These are phyloP conservation scores for Coleophora deauratella DNA, from an alignment of 2,888 invertebrate genomes.

Conservation along the genomic window DNA sequence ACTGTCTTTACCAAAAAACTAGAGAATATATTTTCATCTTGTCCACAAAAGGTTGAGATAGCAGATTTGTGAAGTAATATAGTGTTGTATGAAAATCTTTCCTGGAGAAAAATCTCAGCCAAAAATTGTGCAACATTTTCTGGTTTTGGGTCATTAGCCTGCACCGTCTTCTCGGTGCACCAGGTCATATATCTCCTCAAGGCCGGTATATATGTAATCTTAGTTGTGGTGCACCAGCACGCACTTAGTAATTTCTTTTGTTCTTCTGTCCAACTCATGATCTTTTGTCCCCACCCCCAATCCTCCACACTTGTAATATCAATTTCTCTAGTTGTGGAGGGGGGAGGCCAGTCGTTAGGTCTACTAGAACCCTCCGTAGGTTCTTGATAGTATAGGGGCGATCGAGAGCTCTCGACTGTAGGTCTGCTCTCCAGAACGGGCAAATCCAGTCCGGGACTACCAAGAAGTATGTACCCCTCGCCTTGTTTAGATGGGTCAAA, in stretches of 20 bases:
- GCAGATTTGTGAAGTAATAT: too few species aligned
- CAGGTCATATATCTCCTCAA: too few species aligned
- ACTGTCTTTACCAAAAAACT: too few species aligned
- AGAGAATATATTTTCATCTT: too few species aligned
- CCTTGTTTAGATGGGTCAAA: conserved; percentile 17
- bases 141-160: too few species aligned
- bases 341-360: conserved; percentile 7
- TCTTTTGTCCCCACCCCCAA: conserved; percentile 18
- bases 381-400: conserved; percentile 10
- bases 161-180: too few species aligned
- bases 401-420: conserved; percentile 12
- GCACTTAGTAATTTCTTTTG: conserved; percentile 13
- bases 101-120: too few species aligned
- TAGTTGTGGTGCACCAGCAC: too few species aligned
- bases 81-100: too few species aligned
- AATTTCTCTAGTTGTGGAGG: conserved; percentile 11
- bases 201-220: too few species aligned
- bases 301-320: conserved; percentile 14
- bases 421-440: conserved; percentile 16
- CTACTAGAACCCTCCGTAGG: conserved; percentile 8
- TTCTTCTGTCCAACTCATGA: conserved; percentile 11
- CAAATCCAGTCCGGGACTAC: conserved; percentile 7
- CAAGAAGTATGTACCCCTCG: conserved; percentile 11
- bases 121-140: too few species aligned
- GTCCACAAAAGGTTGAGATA: too few species aligned